Percentiles rank a stretch among this genome's conserved stretches.
Conservation (phyloP, 2,888 invertebrate genomes). For the Sceliomorpha sp. region DNA sequence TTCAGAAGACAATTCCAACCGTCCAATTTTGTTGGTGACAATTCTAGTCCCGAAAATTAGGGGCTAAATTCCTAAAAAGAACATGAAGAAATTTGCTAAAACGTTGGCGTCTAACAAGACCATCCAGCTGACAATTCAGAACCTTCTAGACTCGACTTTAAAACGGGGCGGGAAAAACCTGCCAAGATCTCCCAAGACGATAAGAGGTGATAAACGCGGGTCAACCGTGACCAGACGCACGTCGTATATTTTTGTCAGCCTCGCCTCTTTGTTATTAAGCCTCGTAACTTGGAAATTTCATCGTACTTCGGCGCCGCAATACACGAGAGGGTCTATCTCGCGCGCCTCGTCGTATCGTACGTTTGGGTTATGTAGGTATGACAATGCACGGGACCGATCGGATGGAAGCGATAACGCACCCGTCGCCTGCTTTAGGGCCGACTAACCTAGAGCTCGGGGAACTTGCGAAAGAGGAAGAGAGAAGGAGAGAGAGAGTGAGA, state of each 20-base stretch:
- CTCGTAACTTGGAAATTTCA: constrained; percentile 28
- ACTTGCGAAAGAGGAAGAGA: constrained; percentile 6
- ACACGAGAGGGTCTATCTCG: constrained; percentile 15
- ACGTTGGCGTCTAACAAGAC: no score
- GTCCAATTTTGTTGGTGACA: no score
- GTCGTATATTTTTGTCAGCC: no score
- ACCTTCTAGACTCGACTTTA: no score
- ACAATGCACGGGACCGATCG: constrained; percentile 59
- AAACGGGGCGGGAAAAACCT: constrained; percentile 13
- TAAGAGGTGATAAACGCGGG: no score
- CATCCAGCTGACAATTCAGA: no score
- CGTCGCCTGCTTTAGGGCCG: constrained; percentile 21
- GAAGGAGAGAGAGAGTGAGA: constrained; percentile 15
- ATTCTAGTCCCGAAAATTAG: no score
- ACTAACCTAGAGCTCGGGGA: constrained; percentile 11
- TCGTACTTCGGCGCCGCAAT: constrained; percentile 5
- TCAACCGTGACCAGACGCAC: no score
- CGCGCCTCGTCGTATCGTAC: constrained; percentile 30
- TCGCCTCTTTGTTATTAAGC: constrained; percentile 6
- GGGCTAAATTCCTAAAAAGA: no score
- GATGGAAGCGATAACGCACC: constrained; percentile 46
- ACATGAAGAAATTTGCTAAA: no score
- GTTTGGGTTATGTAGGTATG: constrained; percentile 38
- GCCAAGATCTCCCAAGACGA: constrained; percentile 8
- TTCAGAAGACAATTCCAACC: no score